Evolutionary conservation across 2,797 vertebrate genomes (phyloP).

Genomic region (Anisognathus igniventris): DNA sequence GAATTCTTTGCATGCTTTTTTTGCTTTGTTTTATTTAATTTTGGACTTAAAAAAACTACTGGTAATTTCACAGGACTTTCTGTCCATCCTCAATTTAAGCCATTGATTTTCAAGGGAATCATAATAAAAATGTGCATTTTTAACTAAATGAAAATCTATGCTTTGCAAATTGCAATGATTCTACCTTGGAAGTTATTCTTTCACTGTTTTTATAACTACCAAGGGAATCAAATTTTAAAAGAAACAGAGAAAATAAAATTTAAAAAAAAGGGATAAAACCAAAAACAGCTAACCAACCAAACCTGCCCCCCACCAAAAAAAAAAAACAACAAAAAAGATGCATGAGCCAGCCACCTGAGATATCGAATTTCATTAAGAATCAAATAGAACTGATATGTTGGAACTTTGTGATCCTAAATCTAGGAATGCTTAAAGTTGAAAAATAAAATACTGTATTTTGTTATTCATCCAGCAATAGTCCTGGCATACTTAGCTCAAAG

Average conservation of each 20-base stretch:
- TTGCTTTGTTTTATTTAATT: background rate
- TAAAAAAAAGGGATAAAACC: fast-evolving
- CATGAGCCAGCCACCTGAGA: background rate
- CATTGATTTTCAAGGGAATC: constrained; percentile 30
- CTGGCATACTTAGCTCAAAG: background rate
- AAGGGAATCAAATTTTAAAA: background rate
- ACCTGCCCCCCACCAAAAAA: fast-evolving
- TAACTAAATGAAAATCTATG: background rate
- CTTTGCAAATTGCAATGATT: constrained; percentile 33
- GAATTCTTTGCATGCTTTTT: background rate
- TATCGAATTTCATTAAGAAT: background rate
- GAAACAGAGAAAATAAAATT: background rate
- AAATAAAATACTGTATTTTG: background rate
- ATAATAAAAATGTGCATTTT: constrained; percentile 33
- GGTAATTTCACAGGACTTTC: background rate
- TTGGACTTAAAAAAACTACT: background rate
- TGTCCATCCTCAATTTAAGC: background rate
- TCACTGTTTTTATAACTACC: background rate
- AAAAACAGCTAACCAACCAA: background rate
- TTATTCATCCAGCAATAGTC: background rate
- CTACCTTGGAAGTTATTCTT: background rate
- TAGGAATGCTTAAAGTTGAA: background rate
- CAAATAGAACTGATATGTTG: background rate
- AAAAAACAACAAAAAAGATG: too few species aligned
- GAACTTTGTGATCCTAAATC: background rate